Conservation (phyloP, 2,113 vertebrate genomes). For the Maccullochella peelii region DNA sequence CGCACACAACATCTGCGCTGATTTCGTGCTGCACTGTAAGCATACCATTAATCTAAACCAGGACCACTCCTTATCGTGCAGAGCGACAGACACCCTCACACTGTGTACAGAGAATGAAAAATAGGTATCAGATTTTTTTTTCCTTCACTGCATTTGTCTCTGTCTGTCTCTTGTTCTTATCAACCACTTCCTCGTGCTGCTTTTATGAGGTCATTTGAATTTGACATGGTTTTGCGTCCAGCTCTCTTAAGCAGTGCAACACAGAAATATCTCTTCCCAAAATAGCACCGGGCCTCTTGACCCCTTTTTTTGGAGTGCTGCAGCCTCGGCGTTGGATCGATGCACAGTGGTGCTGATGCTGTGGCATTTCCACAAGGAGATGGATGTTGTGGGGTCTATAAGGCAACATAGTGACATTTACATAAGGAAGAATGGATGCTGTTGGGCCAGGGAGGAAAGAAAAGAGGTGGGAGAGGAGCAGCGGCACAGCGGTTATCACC, state of each 20-base stretch:
- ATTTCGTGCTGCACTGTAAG: slow-evolving; percentile 66
- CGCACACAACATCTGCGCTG: slow-evolving; percentile 66
- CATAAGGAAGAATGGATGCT: slow-evolving; percentile 65
- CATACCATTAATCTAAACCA: slow-evolving; percentile 78
- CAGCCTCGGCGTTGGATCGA: slow-evolving; percentile 59
- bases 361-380: slow-evolving; percentile 78
- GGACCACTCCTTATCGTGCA: slow-evolving; percentile 67
- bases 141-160: slow-evolving; percentile 46
- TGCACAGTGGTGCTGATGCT: slow-evolving; percentile 60
- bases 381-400: slow-evolving; percentile 67
- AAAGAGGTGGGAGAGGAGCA: slow-evolving; percentile 22
- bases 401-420: slow-evolving; percentile 73
- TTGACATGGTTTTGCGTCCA: slow-evolving; percentile 37
- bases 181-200: slow-evolving; percentile 10
- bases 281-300: slow-evolving; percentile 60
- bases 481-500: slow-evolving; percentile 53
- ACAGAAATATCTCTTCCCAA: slow-evolving; percentile 40
- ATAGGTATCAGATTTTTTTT: slow-evolving; percentile 54
- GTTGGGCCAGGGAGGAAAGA: slow-evolving; percentile 30
- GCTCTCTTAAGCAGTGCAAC: slow-evolving; percentile 28
- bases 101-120: slow-evolving; percentile 65
- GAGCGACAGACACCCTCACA: slow-evolving; percentile 65
- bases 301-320: slow-evolving; percentile 43
- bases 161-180: slow-evolving; percentile 53
- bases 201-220: slow-evolving; percentile 58